Percentiles rank a stretch among this genome's conserved stretches.
These are phyloP conservation scores for Clarias laeviceps DNA, from an alignment of 2,797 vertebrate species.

Conservation along the genomic window DNA sequence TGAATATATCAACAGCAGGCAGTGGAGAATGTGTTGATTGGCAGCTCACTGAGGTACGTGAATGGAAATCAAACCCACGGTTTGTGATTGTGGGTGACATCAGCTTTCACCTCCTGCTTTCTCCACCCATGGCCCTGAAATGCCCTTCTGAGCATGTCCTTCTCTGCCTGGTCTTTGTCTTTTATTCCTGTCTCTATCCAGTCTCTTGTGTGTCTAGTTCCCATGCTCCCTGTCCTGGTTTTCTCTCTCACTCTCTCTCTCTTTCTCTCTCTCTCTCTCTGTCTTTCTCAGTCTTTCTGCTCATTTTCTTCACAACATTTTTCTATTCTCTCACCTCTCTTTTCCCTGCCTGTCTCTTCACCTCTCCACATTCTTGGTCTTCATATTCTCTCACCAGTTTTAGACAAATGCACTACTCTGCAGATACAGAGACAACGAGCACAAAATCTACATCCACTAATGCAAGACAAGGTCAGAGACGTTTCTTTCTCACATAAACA, in stretches of 20 bases:
- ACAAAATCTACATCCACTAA: not conserved
- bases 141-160: slow-evolving; percentile 27
- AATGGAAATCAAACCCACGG: slow-evolving; percentile 53
- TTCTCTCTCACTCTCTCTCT: not conserved
- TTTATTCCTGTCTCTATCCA: slow-evolving; percentile 46
- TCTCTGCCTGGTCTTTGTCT: slow-evolving; percentile 37
- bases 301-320: not conserved
- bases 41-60: slow-evolving; percentile 57
- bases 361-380: not conserved
- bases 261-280: not conserved
- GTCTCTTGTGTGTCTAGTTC: slow-evolving; percentile 34
- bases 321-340: not conserved
- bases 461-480: slow-evolving; percentile 8
- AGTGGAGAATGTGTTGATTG: slow-evolving; percentile 15
- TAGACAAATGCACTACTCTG: not conserved
- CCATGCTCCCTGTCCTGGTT: slow-evolving; percentile 23
- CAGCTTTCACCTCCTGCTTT: not conserved
- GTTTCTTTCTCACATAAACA: not conserved
- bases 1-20: not conserved
- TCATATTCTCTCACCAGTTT: slow-evolving; percentile 31
- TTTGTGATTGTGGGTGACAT: slow-evolving; percentile 7
- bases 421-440: not conserved
- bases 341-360: not conserved
- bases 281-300: not conserved
- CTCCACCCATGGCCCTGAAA: not conserved